Conservation (phyloP, 2,113 vertebrate genomes). For the Onychostoma macrolepis region DNA sequence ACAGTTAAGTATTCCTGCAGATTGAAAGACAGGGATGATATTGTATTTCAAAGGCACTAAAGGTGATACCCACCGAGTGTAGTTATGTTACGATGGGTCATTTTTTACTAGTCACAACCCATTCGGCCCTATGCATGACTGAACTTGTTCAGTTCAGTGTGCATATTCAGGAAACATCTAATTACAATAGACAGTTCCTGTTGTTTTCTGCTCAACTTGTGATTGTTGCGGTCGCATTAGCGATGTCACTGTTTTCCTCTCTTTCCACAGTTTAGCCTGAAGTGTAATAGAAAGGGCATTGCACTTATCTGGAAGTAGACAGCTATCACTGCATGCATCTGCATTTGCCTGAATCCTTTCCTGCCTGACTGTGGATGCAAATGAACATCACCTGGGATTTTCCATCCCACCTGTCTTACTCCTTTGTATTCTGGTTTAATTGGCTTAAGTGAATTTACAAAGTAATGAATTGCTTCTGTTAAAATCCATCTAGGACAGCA, state of each 20-base stretch:
- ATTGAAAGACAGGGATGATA: not conserved
- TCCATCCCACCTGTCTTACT: constrained; percentile 18
- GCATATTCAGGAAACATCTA: constrained; percentile 2
- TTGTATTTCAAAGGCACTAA: not conserved
- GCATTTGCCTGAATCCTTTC: constrained; percentile 57
- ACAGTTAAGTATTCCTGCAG: not conserved
- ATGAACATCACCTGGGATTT: constrained; percentile 51
- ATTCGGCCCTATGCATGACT: not conserved
- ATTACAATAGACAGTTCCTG: not conserved
- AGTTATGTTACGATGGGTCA: not conserved
- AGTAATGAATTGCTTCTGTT: not conserved
- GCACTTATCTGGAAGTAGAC: constrained; percentile 37
- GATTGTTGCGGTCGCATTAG: not conserved
- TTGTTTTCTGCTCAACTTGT: constrained; percentile 31
- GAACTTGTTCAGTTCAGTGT: not conserved
- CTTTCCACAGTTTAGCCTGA: constrained; percentile 23
- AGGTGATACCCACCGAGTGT: not conserved
- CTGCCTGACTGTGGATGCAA: constrained; percentile 55
- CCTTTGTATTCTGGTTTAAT: constrained; percentile 17
- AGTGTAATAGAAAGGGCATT: constrained; percentile 43
- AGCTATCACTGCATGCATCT: constrained; percentile 27
- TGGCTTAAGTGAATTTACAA: not conserved
- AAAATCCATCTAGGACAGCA: constrained; percentile 13
- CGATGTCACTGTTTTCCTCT: not conserved
- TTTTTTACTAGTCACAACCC: no score